phyloP scores from a whole-genome alignment of 2,113 vertebrate species.

The Anhinga anhinga region DNA sequence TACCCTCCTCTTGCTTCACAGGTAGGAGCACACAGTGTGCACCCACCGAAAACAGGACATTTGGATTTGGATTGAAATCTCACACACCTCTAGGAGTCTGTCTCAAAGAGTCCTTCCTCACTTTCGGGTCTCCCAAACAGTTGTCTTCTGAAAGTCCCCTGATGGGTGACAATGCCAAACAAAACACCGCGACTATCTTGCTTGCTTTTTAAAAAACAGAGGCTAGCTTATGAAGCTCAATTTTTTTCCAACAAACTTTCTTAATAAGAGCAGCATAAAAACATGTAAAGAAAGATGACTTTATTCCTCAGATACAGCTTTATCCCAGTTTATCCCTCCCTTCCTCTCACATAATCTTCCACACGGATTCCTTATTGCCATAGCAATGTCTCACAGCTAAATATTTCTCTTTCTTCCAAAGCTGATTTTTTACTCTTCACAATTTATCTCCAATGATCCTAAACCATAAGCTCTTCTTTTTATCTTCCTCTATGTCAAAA shows the following conservation, averaged over 20 bases:
- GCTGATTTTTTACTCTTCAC: conserved; percentile 48
- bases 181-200: accelerated
- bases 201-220: neutral
- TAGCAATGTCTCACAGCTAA: conserved; percentile 57
- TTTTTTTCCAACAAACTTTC: neutral
- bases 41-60: neutral
- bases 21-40: neutral
- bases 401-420: conserved; percentile 48
- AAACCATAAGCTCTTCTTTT: conserved; percentile 50
- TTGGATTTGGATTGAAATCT: neutral
- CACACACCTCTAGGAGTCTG: neutral
- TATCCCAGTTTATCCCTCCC: conserved; percentile 49
- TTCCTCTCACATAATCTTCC: conserved; percentile 45
- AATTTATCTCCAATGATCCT: conserved; percentile 45
- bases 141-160: neutral
- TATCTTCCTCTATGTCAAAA: conserved; percentile 39
- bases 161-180: neutral
- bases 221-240: neutral
- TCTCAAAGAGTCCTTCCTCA: neutral
- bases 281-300: conserved; percentile 8
- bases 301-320: conserved; percentile 41
- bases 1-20: accelerated
- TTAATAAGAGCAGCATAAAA: conserved; percentile 8
- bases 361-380: conserved; percentile 36
- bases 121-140: neutral